Base-by-base conservation (phyloP, 2,797 vertebrate species). In the Heliangelus exortis region DNA sequence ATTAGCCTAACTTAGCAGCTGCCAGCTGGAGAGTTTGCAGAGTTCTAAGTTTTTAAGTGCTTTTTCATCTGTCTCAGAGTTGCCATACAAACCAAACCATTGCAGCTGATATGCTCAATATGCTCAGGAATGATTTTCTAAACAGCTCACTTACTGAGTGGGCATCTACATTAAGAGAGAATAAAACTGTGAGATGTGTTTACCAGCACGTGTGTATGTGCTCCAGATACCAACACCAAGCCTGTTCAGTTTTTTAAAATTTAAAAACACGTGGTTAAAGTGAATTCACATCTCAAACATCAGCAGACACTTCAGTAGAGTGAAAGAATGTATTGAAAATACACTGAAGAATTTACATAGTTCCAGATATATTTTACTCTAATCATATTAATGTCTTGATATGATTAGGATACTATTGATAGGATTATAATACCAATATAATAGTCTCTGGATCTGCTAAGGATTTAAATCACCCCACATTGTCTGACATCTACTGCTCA, bases 1-100 rank as follows among this genome's bases (percentile, higher is more conserved):
- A 98, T 95, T 87, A 97, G 97, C 91, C 96, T 87, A 97, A 97
- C 93, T 97, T 93, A 94, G 93, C 95, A 97, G 95, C 96, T 96
- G 96, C 67, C 76, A 84, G 87, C 15, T 97, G 91, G 97, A 97
- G 95, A 95, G 79, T 94, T 97, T 96, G 68, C 94, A 96, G 90
- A 95, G 85, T 84, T 93, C 55, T 71, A 95, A 90, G 90, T 94
- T 97, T 97, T 94, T 93, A 97, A 97, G 97, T 78, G 96, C 89
- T 93, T 95, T 96, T 90, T 91, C 76, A 69, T 66, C 91, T 54
- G 48, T 94, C 95, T 96, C 81, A 87, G 92, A 97, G 78, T 87
- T 95, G 91, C 67, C 68, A 96, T 57, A 95, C 91, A 97, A 54
- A 93, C 74, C 74, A 94, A 96, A 97, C 95, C 87, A 96, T 80